A percentile compares a stretch with the other conserved stretches of the same genome.
These are phyloP conservation scores for Eulimnadia texana DNA, from an alignment of 1,140 invertebrate species.

Conservation along the genomic window DNA sequence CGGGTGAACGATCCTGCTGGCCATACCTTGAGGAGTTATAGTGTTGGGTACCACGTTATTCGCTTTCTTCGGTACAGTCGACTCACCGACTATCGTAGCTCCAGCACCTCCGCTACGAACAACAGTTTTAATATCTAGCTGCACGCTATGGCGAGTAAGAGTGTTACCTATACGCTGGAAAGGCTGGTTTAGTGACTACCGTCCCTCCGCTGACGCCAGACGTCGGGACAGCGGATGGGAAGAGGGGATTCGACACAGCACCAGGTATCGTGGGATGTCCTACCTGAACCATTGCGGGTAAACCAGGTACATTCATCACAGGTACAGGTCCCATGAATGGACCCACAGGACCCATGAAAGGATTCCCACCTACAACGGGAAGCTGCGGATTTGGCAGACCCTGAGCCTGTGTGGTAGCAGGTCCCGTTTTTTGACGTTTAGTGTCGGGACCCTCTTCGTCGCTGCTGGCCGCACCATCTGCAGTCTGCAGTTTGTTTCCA, in stretches of 20 bases:
- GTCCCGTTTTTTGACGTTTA: background rate
- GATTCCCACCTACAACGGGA: constrained; percentile 4
- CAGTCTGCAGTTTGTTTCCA: constrained; percentile 20
- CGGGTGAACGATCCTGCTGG: constrained; percentile 85
- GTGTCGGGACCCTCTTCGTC: constrained; percentile 10
- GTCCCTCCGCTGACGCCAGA: constrained; percentile 25
- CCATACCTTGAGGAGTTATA: constrained; percentile 61
- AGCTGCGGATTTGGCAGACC: constrained; percentile 18
- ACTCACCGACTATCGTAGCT: constrained; percentile 26
- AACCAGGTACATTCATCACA: constrained; percentile 35
- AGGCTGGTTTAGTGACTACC: constrained; percentile 49
- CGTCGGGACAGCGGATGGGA: constrained; percentile 49
- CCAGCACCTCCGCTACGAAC: constrained; percentile 7
- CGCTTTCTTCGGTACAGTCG: constrained; percentile 41
- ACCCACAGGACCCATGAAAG: constrained; percentile 51
- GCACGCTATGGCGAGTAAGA: no score
- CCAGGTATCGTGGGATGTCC: constrained; percentile 21
- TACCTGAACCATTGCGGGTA: constrained; percentile 35
- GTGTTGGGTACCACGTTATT: constrained; percentile 40
- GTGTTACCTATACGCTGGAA: constrained; percentile 56
- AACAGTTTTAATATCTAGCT: constrained; percentile 3
- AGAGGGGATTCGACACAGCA: constrained; percentile 40
- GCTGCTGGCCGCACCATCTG: constrained; percentile 37
- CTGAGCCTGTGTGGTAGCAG: constrained; percentile 20
- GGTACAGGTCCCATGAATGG: constrained; percentile 51